Percentiles rank a stretch among this genome's conserved stretches.
Conservation (phyloP, 2,888 invertebrate species). For the Metacarcinus magister region DNA sequence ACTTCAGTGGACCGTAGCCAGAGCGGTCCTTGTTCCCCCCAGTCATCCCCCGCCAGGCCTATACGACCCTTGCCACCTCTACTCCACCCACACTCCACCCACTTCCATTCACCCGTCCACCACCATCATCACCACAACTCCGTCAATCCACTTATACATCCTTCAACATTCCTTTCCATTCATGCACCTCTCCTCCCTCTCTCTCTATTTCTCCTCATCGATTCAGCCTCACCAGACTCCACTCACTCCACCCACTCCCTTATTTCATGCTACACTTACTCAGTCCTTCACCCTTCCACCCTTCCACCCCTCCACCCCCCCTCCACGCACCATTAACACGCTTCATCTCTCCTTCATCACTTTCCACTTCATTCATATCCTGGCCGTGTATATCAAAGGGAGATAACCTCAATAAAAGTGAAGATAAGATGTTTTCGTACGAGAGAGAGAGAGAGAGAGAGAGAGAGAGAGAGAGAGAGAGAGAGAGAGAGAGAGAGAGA, state of each 20-base stretch:
- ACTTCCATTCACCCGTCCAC: neutral
- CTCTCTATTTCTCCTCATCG: neutral
- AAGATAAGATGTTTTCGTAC: too few species aligned
- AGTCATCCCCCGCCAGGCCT: slow-evolving; percentile 43
- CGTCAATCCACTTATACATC: neutral
- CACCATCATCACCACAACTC: neutral
- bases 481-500: slow-evolving; percentile 45
- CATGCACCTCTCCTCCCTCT: neutral
- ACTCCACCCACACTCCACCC: slow-evolving; percentile 2
- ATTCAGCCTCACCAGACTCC: neutral
- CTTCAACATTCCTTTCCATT: neutral
- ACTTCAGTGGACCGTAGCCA: slow-evolving; percentile 14
- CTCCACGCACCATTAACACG: neutral
- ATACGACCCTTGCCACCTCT: neutral
- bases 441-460: neutral
- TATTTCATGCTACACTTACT: neutral
- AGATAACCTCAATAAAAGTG: too few species aligned
- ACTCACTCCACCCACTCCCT: neutral
- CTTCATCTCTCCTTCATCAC: too few species aligned
- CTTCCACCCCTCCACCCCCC: too few species aligned
- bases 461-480: slow-evolving; percentile 48
- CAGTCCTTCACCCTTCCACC: too few species aligned
- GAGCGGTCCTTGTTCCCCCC: slow-evolving; percentile 30
- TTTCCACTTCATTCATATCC: too few species aligned
- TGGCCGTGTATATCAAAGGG: too few species aligned